A percentile compares a stretch with the other conserved stretches of the same genome.
These are phyloP conservation scores for Neomonachus schauinslandi DNA, from an alignment of 2,113 vertebrate species.

Conservation along the genomic window DNA sequence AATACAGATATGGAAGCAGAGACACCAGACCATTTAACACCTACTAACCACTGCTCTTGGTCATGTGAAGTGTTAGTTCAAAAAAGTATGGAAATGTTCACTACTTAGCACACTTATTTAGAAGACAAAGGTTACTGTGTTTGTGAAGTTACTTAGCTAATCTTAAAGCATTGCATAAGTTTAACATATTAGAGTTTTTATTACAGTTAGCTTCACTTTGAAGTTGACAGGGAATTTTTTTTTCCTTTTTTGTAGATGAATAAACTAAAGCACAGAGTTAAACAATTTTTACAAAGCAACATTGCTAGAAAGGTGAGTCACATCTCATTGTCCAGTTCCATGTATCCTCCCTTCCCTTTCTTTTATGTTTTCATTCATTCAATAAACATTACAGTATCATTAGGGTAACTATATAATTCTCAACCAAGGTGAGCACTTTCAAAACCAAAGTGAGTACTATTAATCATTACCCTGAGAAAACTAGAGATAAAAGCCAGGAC, in stretches of 20 bases:
- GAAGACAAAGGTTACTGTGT: neutral
- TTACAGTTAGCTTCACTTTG: neutral
- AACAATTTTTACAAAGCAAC: conserved; percentile 12
- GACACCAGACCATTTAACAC: neutral
- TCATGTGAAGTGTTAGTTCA: neutral
- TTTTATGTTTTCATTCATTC: neutral
- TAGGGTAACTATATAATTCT: neutral
- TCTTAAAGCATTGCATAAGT: neutral
- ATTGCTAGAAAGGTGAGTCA: neutral
- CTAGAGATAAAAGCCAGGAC: neutral
- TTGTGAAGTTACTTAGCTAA: neutral
- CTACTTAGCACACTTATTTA: neutral
- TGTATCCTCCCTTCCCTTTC: neutral
- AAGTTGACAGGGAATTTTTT: neutral
- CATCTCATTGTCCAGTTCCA: neutral
- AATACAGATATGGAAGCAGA: neutral
- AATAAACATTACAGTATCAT: neutral
- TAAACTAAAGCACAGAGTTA: neutral
- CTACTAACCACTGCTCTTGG: neutral
- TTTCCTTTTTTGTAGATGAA: neutral
- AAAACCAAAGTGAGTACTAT: neutral
- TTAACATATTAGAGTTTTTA: neutral
- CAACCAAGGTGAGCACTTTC: neutral
- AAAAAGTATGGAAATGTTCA: neutral
- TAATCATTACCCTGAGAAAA: neutral